These are phyloP conservation scores for Cataglyphis rosenhaueri DNA, from an alignment of 2,888 invertebrate species.

Conservation along the genomic window DNA sequence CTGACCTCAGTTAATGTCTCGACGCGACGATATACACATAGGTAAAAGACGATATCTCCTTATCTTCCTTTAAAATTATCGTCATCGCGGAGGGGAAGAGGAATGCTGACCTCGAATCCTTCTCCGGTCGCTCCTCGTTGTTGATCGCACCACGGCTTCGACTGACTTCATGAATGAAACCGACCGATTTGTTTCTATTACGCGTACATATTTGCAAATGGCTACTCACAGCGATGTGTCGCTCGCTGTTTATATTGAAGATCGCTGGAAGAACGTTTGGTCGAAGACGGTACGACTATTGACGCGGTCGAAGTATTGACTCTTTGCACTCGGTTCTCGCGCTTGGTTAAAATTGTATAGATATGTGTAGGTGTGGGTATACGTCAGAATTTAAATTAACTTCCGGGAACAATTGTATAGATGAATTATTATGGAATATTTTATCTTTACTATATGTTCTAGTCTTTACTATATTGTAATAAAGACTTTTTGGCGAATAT, in stretches of 20 bases:
- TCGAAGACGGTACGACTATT: neutral
- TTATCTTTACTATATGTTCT: no score
- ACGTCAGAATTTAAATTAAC: conserved; percentile 24
- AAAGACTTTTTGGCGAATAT: neutral
- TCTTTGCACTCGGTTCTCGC: conserved; percentile 22
- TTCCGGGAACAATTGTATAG: neutral
- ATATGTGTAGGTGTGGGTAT: no score
- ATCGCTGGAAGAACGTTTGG: conserved; percentile 28
- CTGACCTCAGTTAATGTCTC: conserved; percentile 59
- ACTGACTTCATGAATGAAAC: conserved; percentile 32
- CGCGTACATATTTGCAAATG: conserved; percentile 40
- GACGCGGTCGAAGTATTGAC: conserved; percentile 7
- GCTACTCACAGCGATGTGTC: neutral
- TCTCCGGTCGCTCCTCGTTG: neutral
- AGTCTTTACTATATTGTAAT: no score
- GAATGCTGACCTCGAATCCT: conserved; percentile 41
- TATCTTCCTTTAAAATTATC: conserved; percentile 36
- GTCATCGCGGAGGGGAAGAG: neutral
- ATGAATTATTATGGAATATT: neutral
- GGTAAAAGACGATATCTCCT: conserved; percentile 43
- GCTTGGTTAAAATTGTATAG: neutral
- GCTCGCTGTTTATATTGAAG: conserved; percentile 20
- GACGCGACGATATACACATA: conserved; percentile 11
- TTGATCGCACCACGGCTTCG: conserved; percentile 6
- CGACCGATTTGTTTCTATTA: conserved; percentile 35